Base-by-base conservation (phyloP, 2,797 vertebrate species). In the Monodelphis domestica region DNA sequence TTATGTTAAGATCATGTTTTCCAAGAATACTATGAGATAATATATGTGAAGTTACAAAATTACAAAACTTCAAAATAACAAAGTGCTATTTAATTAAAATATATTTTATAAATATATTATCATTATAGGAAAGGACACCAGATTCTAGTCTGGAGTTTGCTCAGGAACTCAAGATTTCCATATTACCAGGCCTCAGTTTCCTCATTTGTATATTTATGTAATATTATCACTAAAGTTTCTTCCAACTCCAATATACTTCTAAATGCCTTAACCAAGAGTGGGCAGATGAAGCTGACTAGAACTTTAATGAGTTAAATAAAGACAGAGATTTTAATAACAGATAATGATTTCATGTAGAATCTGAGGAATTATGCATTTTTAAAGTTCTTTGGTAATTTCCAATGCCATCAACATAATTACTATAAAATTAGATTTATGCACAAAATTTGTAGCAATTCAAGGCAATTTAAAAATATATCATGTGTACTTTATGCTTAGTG, bases 361-460 rank as follows among this genome's bases (percentile, higher is more conserved):
- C 87, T 53, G 87, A 88, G 28, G 51, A 88, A 53, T 53, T 53
- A 53, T 53, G 87, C 52, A 45, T 78, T 78, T 78, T 78, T 78
- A 26, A 53, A 88, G 28, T 88, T 88, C 51, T 17, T 53, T 53
- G 87, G 51, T 53, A 88, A n/a, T 88, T 51, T 88, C 12, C 87
- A 51, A 53, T 88, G 29, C 87, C 28, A 88, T 88, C 51, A 53
- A 78, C 70, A 78, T 78, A 78, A 88, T 88, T 88, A 88, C 50
- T 88, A 28, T 51, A 53, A 88, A 88, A 88, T 88, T 88, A 88
- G 87, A 53, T 88, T 88, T 88, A 88, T 88, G 87, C 53, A 29
- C 51, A 51, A 53, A 88, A 53, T 51, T 88, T 53, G 29, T 17
- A 88, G 87, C 12, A 88, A 88, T 88, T 88, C 50, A 33, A 88